phyloP scores from a whole-genome alignment of 2,888 invertebrate species.

The Operophtera brumata region DNA sequence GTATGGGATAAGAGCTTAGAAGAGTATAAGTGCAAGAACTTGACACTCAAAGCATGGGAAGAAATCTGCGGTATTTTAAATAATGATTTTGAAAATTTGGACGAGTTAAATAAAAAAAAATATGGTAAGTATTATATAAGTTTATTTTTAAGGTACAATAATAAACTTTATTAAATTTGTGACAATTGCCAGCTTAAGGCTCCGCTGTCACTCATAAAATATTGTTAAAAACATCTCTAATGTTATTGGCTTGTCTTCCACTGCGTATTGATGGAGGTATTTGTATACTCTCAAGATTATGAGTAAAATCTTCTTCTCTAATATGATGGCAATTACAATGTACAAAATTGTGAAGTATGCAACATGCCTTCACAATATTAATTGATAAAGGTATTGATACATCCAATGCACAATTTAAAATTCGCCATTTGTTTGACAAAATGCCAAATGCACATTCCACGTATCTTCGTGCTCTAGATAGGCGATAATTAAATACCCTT shows the following conservation, averaged over 20 bases:
- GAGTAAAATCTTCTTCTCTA: conserved; percentile 24
- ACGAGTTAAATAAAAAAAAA: background rate
- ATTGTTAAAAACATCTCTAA: conserved; percentile 26
- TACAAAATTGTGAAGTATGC: conserved; percentile 21
- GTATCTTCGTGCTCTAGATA: conserved; percentile 9
- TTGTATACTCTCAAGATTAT: conserved; percentile 23
- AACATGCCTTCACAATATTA: conserved; percentile 24
- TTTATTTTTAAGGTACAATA: conserved; percentile 9
- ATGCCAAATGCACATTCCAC: conserved; percentile 21
- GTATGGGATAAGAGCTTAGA: background rate
- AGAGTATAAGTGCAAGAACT: conserved; percentile 30
- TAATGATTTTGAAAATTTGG: background rate
- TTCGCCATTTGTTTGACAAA: conserved; percentile 7
- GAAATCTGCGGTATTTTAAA: conserved; percentile 4
- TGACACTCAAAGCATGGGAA: conserved; percentile 10
- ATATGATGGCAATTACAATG: conserved; percentile 11
- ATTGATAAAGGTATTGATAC: conserved; percentile 20
- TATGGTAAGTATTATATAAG: conserved; percentile 2
- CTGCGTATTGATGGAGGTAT: conserved; percentile 26
- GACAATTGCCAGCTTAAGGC: conserved; percentile 24
- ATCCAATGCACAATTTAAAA: conserved; percentile 15
- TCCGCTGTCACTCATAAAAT: conserved; percentile 24
- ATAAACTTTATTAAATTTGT: conserved; percentile 21
- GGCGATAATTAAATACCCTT: conserved; percentile 9
- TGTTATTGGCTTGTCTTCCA: conserved; percentile 25